A percentile compares a stretch with the other conserved stretches of the same genome.
Evolutionary conservation across 1,140 invertebrate species (phyloP).

Genomic region (Centruroides vittatus): DNA sequence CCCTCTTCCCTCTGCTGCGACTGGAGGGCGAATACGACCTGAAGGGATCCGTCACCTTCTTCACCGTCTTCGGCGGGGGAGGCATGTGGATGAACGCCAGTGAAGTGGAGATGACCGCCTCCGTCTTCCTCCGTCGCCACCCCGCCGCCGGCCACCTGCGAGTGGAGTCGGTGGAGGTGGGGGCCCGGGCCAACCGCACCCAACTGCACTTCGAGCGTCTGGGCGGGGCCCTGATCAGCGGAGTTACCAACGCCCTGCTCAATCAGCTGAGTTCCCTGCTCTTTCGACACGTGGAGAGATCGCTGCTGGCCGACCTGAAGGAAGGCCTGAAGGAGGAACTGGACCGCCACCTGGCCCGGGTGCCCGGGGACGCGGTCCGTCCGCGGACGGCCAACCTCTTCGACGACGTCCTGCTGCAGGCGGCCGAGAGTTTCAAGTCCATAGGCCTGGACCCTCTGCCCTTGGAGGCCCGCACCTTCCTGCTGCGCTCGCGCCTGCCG

Average conservation of each 20-base stretch:
- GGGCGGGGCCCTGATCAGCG: constrained; percentile 7
- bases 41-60: constrained; percentile 11
- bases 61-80: constrained; percentile 15
- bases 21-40: constrained; percentile 16
- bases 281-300: constrained; percentile 13
- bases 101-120: constrained; percentile 4
- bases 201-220: constrained; percentile 18
- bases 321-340: constrained; percentile 8
- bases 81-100: constrained; percentile 19
- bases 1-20: constrained; percentile 8
- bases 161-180: constrained; percentile 6
- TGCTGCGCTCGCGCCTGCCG: constrained; percentile 1
- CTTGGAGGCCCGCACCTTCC: constrained; percentile 4
- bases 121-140: not conserved
- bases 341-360: constrained; percentile 9
- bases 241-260: constrained; percentile 13
- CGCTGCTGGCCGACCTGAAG: constrained; percentile 7
- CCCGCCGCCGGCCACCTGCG: not conserved
- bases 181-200: constrained; percentile 4
- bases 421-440: not conserved
- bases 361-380: constrained; percentile 4
- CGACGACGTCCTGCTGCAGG: constrained; percentile 11
- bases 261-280: constrained; percentile 16
- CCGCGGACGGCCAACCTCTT: constrained; percentile 9
- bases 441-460: constrained; percentile 14